phyloP scores from a whole-genome alignment of 30 jellyfish, hydroid and myxozoan species.

The Cassiopea xamachana region DNA sequence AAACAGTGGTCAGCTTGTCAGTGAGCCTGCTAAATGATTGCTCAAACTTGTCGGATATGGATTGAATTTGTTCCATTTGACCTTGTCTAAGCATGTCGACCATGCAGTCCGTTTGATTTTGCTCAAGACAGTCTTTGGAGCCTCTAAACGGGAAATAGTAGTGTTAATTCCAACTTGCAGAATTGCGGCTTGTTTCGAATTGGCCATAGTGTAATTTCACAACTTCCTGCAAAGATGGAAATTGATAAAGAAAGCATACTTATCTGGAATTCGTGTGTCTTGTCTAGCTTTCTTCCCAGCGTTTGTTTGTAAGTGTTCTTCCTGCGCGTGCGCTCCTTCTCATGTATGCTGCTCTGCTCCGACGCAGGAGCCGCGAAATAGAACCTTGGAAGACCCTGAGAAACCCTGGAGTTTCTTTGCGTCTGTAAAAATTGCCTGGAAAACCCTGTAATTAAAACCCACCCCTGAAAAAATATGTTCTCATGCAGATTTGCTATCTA shows the following conservation, averaged over 20 bases:
- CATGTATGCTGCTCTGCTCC: constrained; percentile 51
- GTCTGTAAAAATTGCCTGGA: too few species aligned
- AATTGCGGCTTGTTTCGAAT: not conserved
- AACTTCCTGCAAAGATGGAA: not conserved
- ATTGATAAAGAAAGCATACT: not conserved
- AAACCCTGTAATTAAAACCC: too few species aligned
- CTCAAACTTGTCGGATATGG: not conserved
- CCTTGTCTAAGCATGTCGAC: not conserved
- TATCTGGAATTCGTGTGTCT: constrained; percentile 8
- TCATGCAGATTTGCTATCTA: too few species aligned
- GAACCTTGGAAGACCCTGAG: too few species aligned
- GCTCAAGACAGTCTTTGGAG: too few species aligned
- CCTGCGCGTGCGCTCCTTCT: constrained; percentile 49
- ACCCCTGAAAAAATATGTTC: too few species aligned
- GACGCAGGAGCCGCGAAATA: constrained; percentile 41
- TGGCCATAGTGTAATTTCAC: not conserved
- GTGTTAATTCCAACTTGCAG: not conserved
- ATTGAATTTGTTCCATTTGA: not conserved
- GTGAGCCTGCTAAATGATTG: not conserved
- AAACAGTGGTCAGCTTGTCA: not conserved
- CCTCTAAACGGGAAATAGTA: too few species aligned
- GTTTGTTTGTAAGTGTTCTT: constrained; percentile 43
- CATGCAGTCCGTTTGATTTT: not conserved
- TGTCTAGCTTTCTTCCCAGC: not conserved
- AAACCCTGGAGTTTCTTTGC: too few species aligned